Base-by-base conservation (phyloP, 2,888 invertebrate species). In the Lymantria monacha region DNA sequence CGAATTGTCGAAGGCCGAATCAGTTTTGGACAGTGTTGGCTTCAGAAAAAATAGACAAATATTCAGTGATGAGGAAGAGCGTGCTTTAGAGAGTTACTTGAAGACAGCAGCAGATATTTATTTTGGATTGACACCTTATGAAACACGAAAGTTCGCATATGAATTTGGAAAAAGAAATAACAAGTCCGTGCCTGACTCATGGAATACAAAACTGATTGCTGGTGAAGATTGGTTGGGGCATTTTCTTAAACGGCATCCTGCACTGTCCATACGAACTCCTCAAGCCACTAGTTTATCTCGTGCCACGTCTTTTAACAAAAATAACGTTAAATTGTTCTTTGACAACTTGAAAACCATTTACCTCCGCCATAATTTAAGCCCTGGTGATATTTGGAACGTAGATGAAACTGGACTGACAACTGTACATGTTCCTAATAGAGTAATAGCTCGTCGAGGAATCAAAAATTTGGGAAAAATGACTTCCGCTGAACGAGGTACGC, bases 71-170 rank as follows among this genome's bases (percentile, higher is more conserved):
- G 48, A 48, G 0, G 37, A 48, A 31, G 48, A 48, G 9, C 10
- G 30, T 0, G 31, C 7, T 5, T 44, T 48, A 5, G 48, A n/a
- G 2, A 38, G 38, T 8, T 43, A 48, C 14, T 30, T 48, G 0
- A 30, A 43, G 14, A 44, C 30, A 14, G 43, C 43, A 30, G 0
- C 30, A 0, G 37, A 30, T 38, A 44, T 48, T 14, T 44, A n/a
- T 33, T 48, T 48, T 2, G 43, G 37, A 9, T 30, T 48, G 0
- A 8, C 42, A 13, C 48, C 42, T 12, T 11, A 10, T 13, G 42
- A 48, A 36, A 42, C 42, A 0, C 10, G 15, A 8, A 47, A 41
- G 9, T n/a, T 47, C 7, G 46, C 46, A n/a, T 47, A 42, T 31
- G 3, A 2, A 8, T 47, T 40, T 33, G 47, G 42, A 8, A 42